phyloP scores from a whole-genome alignment of 1,140 invertebrate species.

The Triops longicaudatus region DNA sequence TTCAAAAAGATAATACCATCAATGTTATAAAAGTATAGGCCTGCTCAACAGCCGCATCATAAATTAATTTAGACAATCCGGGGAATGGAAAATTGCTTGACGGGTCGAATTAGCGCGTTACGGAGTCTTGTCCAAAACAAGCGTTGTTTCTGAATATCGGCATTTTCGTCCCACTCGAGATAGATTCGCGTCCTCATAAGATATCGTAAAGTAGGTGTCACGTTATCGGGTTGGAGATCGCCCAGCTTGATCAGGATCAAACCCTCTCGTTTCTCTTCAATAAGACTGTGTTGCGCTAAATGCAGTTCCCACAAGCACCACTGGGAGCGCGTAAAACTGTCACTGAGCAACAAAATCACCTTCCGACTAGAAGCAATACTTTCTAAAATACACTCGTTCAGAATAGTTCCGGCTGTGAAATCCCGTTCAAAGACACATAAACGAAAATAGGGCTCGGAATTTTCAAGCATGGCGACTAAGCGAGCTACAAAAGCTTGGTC shows the following conservation, averaged over 20 bases:
- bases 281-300: slow-evolving; percentile 43
- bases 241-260: slow-evolving; percentile 52
- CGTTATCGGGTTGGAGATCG: slow-evolving; percentile 43
- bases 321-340: slow-evolving; percentile 53
- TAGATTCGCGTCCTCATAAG: slow-evolving; percentile 54
- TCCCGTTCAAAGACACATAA: slow-evolving; percentile 57
- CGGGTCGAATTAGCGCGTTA: slow-evolving; percentile 36
- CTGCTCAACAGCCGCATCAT: neutral
- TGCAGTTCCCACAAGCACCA: slow-evolving; percentile 59
- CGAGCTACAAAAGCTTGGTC: slow-evolving; percentile 51
- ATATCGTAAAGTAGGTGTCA: slow-evolving; percentile 49
- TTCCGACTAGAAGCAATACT: slow-evolving; percentile 51
- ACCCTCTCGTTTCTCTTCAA: slow-evolving; percentile 45
- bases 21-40: too few species aligned
- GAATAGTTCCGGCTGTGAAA: slow-evolving; percentile 52
- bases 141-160: slow-evolving; percentile 40
- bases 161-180: slow-evolving; percentile 43
- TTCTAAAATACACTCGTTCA: slow-evolving; percentile 51
- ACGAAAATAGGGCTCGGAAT: slow-evolving; percentile 44
- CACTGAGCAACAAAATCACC: slow-evolving; percentile 53
- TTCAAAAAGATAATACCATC: neutral
- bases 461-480: slow-evolving; percentile 49
- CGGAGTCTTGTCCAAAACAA: slow-evolving; percentile 46
- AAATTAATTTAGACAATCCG: slow-evolving; percentile 16
- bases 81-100: slow-evolving; percentile 16